Evolutionary conservation across 2,797 vertebrate genomes (phyloP).

Genomic region (Sebastes diaconus): DNA sequence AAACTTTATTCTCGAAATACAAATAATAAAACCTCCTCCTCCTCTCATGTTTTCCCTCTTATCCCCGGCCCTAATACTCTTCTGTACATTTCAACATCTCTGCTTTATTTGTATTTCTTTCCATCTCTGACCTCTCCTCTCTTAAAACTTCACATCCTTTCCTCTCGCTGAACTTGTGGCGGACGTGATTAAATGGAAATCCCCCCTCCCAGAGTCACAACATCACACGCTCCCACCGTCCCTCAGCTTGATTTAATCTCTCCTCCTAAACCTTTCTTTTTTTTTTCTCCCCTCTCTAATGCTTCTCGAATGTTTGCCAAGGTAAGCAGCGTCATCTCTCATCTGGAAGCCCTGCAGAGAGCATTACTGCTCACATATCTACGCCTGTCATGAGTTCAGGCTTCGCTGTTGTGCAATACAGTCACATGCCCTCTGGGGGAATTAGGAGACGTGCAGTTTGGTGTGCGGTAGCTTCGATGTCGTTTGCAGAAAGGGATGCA

Average conservation of each 20-base stretch:
- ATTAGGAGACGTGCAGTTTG: background rate
- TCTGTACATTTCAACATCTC: too few species aligned
- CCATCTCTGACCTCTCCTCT: background rate
- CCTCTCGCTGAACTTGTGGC: background rate
- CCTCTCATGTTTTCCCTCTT: background rate
- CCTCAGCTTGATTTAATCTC: slow-evolving; percentile 54
- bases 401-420: background rate
- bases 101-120: background rate
- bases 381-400: background rate
- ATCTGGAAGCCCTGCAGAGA: background rate
- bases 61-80: too few species aligned
- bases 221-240: background rate
- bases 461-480: background rate
- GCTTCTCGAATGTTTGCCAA: slow-evolving; percentile 64
- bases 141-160: background rate
- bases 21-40: background rate
- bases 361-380: slow-evolving; percentile 14
- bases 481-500: background rate
- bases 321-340: slow-evolving; percentile 59
- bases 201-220: slow-evolving; percentile 4
- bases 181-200: slow-evolving; percentile 23
- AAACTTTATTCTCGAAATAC: too few species aligned
- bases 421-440: background rate
- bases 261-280: slow-evolving; percentile 38
- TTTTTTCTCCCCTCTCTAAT: slow-evolving; percentile 10